phyloP scores from a whole-genome alignment of 2,797 vertebrate genomes.

The Rhinoraja longicauda region DNA sequence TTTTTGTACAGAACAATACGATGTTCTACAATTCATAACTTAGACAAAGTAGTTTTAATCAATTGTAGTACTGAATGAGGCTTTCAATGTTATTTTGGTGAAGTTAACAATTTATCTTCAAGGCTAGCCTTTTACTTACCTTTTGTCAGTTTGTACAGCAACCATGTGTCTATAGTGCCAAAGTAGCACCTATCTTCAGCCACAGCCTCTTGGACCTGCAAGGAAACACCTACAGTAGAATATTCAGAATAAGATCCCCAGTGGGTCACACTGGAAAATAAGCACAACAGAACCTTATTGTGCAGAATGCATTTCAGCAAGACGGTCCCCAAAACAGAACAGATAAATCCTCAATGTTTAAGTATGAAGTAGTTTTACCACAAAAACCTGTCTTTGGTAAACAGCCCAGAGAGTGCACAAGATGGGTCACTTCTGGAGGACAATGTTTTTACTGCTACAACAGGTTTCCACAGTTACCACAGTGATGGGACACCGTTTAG shows the following conservation, averaged over 20 bases:
- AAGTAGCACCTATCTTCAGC: constrained; percentile 80
- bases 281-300: not conserved
- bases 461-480: not conserved
- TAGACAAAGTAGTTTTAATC: not conserved
- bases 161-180: constrained; percentile 88
- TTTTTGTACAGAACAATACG: not conserved
- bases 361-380: not conserved
- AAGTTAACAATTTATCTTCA: not conserved
- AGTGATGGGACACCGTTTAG: not conserved
- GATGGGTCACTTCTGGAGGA: not conserved
- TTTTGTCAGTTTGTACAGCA: constrained; percentile 84
- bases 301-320: not conserved
- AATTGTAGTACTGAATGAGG: not conserved
- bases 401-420: not conserved
- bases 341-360: not conserved
- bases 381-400: not conserved
- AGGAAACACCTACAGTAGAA: constrained; percentile 4
- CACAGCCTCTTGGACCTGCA: constrained; percentile 69
- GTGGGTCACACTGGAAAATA: not conserved
- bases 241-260: not conserved
- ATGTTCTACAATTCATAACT: not conserved
- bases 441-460: not conserved
- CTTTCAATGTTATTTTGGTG: not conserved
- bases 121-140: constrained; percentile 54
- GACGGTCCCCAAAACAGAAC: not conserved